Conservation (phyloP, 2,113 vertebrate species). For the Murina feae region DNA sequence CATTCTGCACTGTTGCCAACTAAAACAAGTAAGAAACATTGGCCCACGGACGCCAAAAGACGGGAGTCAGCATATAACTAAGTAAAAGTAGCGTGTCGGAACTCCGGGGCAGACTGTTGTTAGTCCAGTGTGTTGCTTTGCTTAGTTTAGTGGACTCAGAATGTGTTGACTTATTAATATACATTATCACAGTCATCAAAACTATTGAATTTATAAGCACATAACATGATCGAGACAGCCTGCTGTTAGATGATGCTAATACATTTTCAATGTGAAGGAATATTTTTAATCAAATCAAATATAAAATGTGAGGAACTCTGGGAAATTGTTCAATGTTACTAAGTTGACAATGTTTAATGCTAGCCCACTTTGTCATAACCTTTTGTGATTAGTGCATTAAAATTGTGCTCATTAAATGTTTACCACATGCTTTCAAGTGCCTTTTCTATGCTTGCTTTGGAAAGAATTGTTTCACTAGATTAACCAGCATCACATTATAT, state of each 20-base stretch:
- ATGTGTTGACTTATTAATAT: neutral
- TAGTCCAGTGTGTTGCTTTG: neutral
- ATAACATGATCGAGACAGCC: neutral
- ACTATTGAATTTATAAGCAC: neutral
- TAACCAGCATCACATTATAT: neutral
- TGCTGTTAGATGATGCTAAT: neutral
- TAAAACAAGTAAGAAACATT: neutral
- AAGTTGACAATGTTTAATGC: neutral
- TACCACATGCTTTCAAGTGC: neutral
- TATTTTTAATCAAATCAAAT: neutral
- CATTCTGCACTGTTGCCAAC: neutral
- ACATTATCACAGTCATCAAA: neutral
- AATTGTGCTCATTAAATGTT: constrained; percentile 8
- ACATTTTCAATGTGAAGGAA: neutral
- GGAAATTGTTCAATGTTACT: neutral
- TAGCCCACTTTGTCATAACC: neutral
- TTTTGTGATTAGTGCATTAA: constrained; percentile 21
- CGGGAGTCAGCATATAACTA: neutral
- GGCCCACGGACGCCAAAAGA: neutral
- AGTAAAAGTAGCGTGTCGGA: neutral
- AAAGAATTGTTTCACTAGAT: constrained; percentile 40
- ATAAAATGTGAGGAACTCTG: neutral
- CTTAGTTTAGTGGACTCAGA: neutral
- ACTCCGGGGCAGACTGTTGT: too few species aligned
- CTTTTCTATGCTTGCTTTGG: constrained; percentile 51